Base-by-base conservation (phyloP, 1,140 invertebrate genomes). In the Penaeus vannamei region DNA sequence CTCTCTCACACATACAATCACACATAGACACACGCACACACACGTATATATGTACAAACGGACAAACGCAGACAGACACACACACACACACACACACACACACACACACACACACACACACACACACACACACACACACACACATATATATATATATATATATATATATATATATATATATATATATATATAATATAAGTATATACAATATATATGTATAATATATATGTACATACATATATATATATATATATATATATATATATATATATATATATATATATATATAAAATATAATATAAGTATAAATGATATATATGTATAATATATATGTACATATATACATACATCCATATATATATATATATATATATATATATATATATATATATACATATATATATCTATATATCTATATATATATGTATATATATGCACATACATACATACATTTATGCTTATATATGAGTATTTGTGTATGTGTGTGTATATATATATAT, bases 201-300 rank as follows among this genome's bases (percentile, higher is more conserved):
- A 26, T 66, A 66, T n/a, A n/a, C n/a, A n/a, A n/a, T n/a, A n/a
- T 66, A 66, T 66, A 66, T 23, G 26, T 66, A 66, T 66, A 23
- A 36, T 66, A 66, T 66, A 66, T 23, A 23, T 26, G 7, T 26
- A 66, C 7, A 66, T 23, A 66, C 7, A 66, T 66, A 66, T 66
- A 66, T 66, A 66, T 66, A 66, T 66, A 66, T 66, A 66, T 66
- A 66, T 66, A 66, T 66, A 66, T 66, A 66, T 66, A 66, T 66
- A 66, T 66, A 66, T 66, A 66, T 66, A 26, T 66, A 66, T 7
- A 66, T 7, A 66, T 66, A 66, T 66, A 26, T 66, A 23, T 23
- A 66, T 3, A 66, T 66, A 26, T 66, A 66, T 66, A n/a, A n/a
- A n/a, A 36, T 36, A 36, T 36, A 2, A 36, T 36, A 36, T 66